Conservation (phyloP, 1,140 invertebrate species). For the Ips typographus region DNA sequence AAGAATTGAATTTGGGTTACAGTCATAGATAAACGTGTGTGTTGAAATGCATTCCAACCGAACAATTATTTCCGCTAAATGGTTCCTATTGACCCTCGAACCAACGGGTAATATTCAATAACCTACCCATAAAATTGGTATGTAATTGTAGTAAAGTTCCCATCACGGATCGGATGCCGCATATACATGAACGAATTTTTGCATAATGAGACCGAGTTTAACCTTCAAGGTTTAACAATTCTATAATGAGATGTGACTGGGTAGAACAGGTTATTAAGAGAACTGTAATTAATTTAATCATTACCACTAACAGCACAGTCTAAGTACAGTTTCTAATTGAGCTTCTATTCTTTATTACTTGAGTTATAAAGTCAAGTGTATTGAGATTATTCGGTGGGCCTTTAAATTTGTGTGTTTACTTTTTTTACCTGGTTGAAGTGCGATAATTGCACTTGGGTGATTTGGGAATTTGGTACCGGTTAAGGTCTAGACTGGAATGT, state of each 20-base stretch:
- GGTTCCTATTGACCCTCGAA: too few relatives aligned
- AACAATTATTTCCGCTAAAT: too few relatives aligned
- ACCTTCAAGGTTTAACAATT: conserved; percentile 20
- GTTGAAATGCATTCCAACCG: too few relatives aligned
- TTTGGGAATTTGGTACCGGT: background rate
- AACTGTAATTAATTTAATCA: background rate
- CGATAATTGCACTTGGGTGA: background rate
- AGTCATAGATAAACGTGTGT: too few relatives aligned
- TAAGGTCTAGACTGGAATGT: conserved; percentile 25
- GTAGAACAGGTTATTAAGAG: conserved; percentile 1
- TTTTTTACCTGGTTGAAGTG: too few relatives aligned
- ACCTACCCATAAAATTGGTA: background rate
- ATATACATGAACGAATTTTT: conserved; percentile 11
- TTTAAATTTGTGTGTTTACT: background rate
- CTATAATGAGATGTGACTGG: conserved; percentile 15
- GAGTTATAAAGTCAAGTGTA: too few relatives aligned
- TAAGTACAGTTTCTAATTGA: too few relatives aligned
- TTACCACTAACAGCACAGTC: background rate
- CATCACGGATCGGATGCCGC: conserved; percentile 1
- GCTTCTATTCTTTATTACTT: too few relatives aligned
- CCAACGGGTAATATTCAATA: too few relatives aligned
- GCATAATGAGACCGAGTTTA: conserved; percentile 7
- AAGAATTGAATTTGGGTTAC: background rate
- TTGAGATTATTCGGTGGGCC: background rate
- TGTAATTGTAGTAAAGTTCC: background rate